Percentiles rank a stretch among this genome's conserved stretches.
Conservation (phyloP, 2,113 vertebrate species). For the Eretmochelys imbricata region DNA sequence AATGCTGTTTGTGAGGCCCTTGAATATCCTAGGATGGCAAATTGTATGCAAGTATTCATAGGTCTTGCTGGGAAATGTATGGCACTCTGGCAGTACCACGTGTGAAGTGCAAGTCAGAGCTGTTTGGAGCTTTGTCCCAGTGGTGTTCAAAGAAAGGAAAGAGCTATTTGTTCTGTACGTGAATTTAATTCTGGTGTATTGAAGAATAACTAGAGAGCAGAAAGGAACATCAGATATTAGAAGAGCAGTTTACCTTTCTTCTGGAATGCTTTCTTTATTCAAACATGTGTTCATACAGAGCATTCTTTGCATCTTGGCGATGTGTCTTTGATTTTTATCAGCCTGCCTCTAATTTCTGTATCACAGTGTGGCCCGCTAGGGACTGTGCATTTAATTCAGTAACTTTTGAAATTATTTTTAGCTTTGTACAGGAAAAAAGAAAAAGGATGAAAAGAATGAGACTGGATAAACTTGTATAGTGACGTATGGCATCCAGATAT, state of each 20-base stretch:
- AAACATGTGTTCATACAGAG: constrained; percentile 21
- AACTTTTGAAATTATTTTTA: constrained; percentile 43
- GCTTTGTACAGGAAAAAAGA: background rate
- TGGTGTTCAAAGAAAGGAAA: constrained; percentile 2
- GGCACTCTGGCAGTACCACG: background rate
- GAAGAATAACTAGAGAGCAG: constrained; percentile 5
- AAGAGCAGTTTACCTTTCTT: constrained; percentile 8
- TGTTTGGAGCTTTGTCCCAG: background rate
- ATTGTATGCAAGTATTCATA: background rate
- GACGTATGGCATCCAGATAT: background rate
- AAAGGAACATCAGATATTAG: constrained; percentile 10
- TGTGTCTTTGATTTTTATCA: constrained; percentile 48
- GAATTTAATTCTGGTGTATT: constrained; percentile 1
- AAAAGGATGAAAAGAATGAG: background rate
- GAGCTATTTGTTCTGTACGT: background rate
- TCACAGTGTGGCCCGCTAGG: constrained; percentile 16
- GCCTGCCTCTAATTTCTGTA: constrained; percentile 31
- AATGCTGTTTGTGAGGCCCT: background rate
- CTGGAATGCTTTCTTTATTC: constrained; percentile 24
- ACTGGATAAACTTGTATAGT: rapidly evolving
- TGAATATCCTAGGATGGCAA: background rate
- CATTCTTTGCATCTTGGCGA: constrained; percentile 38
- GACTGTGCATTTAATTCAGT: constrained; percentile 16
- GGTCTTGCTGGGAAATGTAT: background rate
- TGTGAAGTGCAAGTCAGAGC: background rate